These are phyloP conservation scores for Prietella phreatophila DNA, from an alignment of 2,113 vertebrate species.

Conservation along the genomic window DNA sequence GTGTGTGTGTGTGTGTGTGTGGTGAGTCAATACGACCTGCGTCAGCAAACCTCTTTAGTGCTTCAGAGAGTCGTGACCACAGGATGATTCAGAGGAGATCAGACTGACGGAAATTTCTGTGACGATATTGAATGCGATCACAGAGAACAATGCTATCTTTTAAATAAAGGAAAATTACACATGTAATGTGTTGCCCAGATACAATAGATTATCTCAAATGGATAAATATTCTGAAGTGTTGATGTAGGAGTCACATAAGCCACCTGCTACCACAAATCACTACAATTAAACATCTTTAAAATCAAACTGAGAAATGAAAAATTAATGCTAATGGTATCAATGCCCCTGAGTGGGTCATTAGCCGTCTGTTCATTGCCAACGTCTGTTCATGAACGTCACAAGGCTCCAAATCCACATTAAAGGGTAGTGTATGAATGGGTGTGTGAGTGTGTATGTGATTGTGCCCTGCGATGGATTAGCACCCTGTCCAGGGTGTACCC, in stretches of 20 bases:
- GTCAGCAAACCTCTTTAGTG: constrained; percentile 20
- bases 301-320: not conserved
- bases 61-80: constrained; percentile 29
- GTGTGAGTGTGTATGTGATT: too few species aligned
- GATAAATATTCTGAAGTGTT: constrained; percentile 19
- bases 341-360: not conserved
- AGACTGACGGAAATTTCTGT: constrained; percentile 32
- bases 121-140: constrained; percentile 21
- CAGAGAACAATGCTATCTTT: constrained; percentile 41
- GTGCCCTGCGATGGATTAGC: too few species aligned
- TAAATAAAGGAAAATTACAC: constrained; percentile 34
- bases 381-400: not conserved
- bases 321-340: not conserved
- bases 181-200: constrained; percentile 31
- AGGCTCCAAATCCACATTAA: not conserved
- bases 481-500: too few species aligned
- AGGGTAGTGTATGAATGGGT: too few species aligned
- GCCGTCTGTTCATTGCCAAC: not conserved
- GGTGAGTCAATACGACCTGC: constrained; percentile 9
- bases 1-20: constrained; percentile 24
- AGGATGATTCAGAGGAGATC: constrained; percentile 1
- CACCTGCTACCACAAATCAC: not conserved
- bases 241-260: constrained; percentile 2
- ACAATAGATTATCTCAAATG: constrained; percentile 5
- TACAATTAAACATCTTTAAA: not conserved